These are phyloP conservation scores for Drosophila picticornis DNA, from an alignment of 2,888 invertebrate genomes.

Conservation along the genomic window DNA sequence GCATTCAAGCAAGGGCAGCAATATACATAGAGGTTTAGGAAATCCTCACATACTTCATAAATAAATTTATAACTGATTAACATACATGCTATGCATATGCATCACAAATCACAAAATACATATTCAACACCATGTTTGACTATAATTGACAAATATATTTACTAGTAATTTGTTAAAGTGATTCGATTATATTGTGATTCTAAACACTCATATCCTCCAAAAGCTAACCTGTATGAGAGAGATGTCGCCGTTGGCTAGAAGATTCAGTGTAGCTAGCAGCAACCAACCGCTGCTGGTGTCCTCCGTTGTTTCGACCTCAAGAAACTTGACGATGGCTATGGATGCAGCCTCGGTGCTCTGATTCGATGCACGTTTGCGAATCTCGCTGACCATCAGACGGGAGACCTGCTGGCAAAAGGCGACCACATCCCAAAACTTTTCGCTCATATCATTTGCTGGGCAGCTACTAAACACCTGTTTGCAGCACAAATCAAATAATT, in stretches of 20 bases:
- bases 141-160: not conserved
- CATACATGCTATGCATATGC: not conserved
- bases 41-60: not conserved
- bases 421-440: conserved; percentile 98
- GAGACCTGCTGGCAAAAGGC: conserved; percentile 98
- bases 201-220: no score
- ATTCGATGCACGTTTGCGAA: conserved; percentile 95
- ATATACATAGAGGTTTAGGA: not conserved
- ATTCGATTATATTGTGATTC: not conserved
- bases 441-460: conserved; percentile 97
- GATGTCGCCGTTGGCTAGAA: conserved; percentile 95
- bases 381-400: conserved; percentile 98
- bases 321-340: conserved; percentile 97
- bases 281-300: conserved; percentile 99
- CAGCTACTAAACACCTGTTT: conserved; percentile 95
- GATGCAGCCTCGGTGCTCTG: conserved; percentile 98
- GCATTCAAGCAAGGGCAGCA: conserved; percentile 1
- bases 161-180: not conserved
- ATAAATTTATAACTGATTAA: conserved; percentile 1
- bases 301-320: conserved; percentile 97
- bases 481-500: not conserved
- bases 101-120: not conserved
- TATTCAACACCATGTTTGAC: not conserved
- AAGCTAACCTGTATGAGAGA: conserved; percentile 92
- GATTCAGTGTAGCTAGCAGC: conserved; percentile 95